A percentile compares a stretch with the other conserved stretches of the same genome.
Conservation (phyloP, 2,888 invertebrate species). For the Protophormia terraenovae region DNA sequence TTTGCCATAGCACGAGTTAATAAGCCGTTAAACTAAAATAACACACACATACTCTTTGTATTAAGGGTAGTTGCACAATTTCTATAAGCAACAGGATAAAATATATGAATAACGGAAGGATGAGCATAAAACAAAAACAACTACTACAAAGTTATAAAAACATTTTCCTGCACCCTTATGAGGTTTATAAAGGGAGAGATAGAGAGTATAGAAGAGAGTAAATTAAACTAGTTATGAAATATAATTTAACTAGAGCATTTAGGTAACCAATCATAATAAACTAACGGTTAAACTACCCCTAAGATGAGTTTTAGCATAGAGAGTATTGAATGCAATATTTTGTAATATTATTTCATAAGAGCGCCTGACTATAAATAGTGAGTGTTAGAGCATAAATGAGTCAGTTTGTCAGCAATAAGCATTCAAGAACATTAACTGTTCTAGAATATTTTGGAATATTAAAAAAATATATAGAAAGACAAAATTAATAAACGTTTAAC, state of each 20-base stretch:
- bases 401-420: slow-evolving; percentile 79
- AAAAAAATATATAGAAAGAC: neutral
- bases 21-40: slow-evolving; percentile 43
- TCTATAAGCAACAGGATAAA: slow-evolving; percentile 50
- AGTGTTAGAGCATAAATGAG: slow-evolving; percentile 33
- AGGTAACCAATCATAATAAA: slow-evolving; percentile 10
- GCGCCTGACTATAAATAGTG: slow-evolving; percentile 49
- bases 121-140: slow-evolving; percentile 22
- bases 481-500: neutral
- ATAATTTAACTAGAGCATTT: slow-evolving; percentile 32
- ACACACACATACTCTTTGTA: neutral
- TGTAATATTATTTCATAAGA: slow-evolving; percentile 4
- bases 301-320: too few relatives aligned
- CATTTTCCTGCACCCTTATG: too few relatives aligned
- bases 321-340: neutral
- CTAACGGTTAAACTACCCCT: slow-evolving; percentile 62
- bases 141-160: neutral
- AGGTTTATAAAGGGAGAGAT: neutral
- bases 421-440: slow-evolving; percentile 39
- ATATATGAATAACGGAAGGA: neutral
- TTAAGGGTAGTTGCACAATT: slow-evolving; percentile 36
- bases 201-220: neutral
- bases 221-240: slow-evolving; percentile 10
- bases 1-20: slow-evolving; percentile 4
- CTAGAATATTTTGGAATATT: neutral